Conservation (phyloP, 2,113 vertebrate genomes). For the Stegastes partitus region DNA sequence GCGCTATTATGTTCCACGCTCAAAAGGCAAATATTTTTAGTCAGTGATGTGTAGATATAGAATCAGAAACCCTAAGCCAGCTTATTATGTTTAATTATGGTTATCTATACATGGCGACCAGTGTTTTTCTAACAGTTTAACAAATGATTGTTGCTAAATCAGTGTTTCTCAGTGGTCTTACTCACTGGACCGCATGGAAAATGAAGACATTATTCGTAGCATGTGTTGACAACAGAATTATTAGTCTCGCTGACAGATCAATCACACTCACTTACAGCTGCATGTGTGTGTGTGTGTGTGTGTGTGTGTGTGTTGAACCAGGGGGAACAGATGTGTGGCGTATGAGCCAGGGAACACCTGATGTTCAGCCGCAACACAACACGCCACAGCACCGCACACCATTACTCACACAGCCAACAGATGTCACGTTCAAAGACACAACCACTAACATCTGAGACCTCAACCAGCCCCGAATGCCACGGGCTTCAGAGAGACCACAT, state of each 20-base stretch:
- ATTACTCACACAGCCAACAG: conserved; percentile 75
- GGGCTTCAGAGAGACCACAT: conserved; percentile 71
- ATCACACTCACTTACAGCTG: conserved; percentile 13
- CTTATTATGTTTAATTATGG: conserved; percentile 17
- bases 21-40: conserved; percentile 50
- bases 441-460: conserved; percentile 64
- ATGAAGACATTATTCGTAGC: conserved; percentile 29
- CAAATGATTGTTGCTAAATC: conserved; percentile 4
- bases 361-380: conserved; percentile 51
- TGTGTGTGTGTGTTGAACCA: conserved; percentile 15
- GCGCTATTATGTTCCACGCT: conserved; percentile 22
- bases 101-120: not conserved
- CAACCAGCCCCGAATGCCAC: conserved; percentile 37
- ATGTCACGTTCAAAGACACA: conserved; percentile 78
- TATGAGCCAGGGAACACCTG: conserved; percentile 62
- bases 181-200: conserved; percentile 12
- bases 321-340: conserved; percentile 62
- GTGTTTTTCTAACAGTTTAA: not conserved
- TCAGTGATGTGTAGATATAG: conserved; percentile 1
- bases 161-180: not conserved
- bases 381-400: conserved; percentile 41
- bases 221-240: conserved; percentile 45
- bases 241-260: conserved; percentile 52
- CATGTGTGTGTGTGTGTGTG: not conserved
- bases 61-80: conserved; percentile 10